Conservation (phyloP, 1,140 invertebrate genomes). For the Venustaconcha ellipsiformis region DNA sequence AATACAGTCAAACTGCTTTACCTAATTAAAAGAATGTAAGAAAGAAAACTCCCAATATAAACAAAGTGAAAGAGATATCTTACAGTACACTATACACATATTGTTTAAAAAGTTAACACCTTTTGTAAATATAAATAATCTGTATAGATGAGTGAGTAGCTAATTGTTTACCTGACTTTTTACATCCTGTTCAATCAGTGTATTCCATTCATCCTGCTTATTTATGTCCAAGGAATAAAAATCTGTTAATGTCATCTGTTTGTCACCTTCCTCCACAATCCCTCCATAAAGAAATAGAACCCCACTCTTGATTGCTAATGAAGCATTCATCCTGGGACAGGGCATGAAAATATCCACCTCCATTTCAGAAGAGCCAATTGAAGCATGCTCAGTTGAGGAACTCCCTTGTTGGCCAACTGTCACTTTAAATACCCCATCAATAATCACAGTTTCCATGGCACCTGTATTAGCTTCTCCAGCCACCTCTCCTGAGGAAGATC, state of each 20-base stretch:
- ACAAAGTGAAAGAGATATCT: no score
- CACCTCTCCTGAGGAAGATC: conserved; percentile 6
- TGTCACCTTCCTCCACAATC: conserved; percentile 84
- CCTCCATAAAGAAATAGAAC: conserved; percentile 90
- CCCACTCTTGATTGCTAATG: conserved; percentile 83
- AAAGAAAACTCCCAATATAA: no score
- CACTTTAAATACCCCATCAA: conserved; percentile 80
- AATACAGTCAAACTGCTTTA: no score
- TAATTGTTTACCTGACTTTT: conserved; percentile 48
- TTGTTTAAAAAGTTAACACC: not conserved
- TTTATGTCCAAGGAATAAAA: conserved; percentile 88
- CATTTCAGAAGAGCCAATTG: not conserved
- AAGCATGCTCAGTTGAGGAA: conserved; percentile 3
- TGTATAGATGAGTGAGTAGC: not conserved
- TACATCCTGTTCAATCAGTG: conserved; percentile 76
- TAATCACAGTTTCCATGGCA: conserved; percentile 40
- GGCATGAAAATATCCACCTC: conserved; percentile 73
- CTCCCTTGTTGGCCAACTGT: conserved; percentile 48
- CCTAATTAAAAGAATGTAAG: no score
- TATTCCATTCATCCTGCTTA: conserved; percentile 89
- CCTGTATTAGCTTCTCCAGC: not conserved
- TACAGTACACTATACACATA: no score
- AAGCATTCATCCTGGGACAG: conserved; percentile 83
- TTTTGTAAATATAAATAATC: not conserved
- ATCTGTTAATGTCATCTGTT: conserved; percentile 85